A percentile compares a stretch with the other conserved stretches of the same genome.
Conservation (phyloP, 2,113 vertebrate genomes). For the Gorsachius goisagi region DNA sequence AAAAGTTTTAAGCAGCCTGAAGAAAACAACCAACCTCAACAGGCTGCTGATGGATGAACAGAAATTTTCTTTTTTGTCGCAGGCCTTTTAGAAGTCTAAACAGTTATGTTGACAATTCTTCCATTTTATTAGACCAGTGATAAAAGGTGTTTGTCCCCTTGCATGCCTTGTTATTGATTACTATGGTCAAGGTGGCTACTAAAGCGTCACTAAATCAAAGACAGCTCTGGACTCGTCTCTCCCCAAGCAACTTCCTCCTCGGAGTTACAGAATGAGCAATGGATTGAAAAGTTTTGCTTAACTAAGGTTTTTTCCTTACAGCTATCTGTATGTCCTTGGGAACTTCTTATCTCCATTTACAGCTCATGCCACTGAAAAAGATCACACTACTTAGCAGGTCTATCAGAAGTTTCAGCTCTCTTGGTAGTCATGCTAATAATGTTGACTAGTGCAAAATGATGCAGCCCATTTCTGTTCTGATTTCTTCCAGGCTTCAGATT, state of each 20-base stretch:
- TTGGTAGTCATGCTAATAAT: neutral
- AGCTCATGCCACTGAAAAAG: neutral
- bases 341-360: neutral
- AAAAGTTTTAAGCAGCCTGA: neutral
- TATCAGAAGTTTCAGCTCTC: neutral
- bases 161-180: neutral
- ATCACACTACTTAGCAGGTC: neutral
- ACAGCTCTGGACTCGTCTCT: neutral
- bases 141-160: neutral
- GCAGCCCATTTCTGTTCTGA: neutral
- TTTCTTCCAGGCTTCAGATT: neutral
- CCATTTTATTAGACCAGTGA: neutral
- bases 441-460: neutral
- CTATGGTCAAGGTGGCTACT: neutral
- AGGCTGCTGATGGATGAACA: neutral
- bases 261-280: neutral
- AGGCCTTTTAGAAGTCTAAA: neutral
- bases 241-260: rapidly evolving
- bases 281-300: neutral
- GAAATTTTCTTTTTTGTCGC: neutral
- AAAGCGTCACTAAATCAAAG: neutral
- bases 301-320: neutral
- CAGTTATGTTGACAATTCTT: neutral
- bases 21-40: neutral
- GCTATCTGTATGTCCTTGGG: neutral